phyloP scores from a whole-genome alignment of 2,888 invertebrate species.

The Heliconius hortense region DNA sequence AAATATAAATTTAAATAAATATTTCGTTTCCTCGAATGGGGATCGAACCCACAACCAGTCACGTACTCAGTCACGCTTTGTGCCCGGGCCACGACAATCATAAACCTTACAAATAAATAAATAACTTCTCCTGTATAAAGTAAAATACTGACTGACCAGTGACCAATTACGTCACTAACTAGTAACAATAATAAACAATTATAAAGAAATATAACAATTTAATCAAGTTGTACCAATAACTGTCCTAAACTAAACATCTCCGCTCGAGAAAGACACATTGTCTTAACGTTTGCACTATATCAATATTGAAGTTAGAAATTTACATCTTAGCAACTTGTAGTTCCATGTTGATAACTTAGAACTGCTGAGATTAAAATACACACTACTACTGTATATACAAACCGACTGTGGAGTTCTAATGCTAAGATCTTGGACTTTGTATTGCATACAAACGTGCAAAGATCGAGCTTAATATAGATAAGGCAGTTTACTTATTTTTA shows the following conservation, averaged over 20 bases:
- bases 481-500: neutral
- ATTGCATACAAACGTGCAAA: neutral
- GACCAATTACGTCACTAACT: too few species aligned
- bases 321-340: slow-evolving; percentile 14
- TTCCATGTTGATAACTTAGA: slow-evolving; percentile 2
- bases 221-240: too few species aligned
- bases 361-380: neutral
- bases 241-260: neutral
- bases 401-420: neutral
- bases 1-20: too few species aligned
- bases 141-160: too few species aligned
- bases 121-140: too few species aligned
- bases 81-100: too few species aligned
- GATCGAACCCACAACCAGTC: too few species aligned
- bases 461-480: neutral
- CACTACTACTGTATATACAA: neutral
- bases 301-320: slow-evolving; percentile 18
- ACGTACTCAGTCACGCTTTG: too few species aligned
- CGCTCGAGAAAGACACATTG: neutral
- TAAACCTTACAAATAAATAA: too few species aligned
- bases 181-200: too few species aligned
- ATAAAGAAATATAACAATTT: neutral
- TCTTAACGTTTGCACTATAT: neutral
- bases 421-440: neutral
- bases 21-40: too few species aligned